Evolutionary conservation across 2,888 invertebrate genomes (phyloP), one percentile per base, ranked within the genome.

Genomic region (Aphidoletes aphidimyza): DNA sequence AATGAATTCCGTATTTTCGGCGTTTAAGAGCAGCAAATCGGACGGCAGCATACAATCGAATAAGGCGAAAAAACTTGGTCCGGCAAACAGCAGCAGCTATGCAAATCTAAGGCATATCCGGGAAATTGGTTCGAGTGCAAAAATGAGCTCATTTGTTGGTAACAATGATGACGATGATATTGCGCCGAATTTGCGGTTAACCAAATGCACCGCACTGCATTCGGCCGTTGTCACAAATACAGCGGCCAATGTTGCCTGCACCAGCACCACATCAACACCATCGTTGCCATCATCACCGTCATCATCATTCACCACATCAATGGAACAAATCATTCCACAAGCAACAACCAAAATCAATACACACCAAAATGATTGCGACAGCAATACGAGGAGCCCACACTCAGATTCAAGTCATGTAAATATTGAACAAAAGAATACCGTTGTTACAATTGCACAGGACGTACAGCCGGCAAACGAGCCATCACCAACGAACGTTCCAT

Each of bases 1-100:
- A 86, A 90, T 90, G 90, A 90, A 90, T 88, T 90, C 90, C 85
- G 90, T 90, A 86, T 90, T 90, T 86, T 90, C 90, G 86, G 90
- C 90, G 87, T 90, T 90, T 88, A 90, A 90, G 86, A 86, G 88
- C 78, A 89, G 89, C 87, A 90, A 90, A 87, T 86, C 86, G 84
- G 87, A 87, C 54, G 69, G 34, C 8, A 87, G 87, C 86, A 87
- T 81, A 37, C 81, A 81, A 81, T 81, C 37, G 26, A 81, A 81
- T 37, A 81, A 81, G 37, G 81, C 8, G 37, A 81, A 81, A 81
- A 81, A 81, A n/a, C 17, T 17, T 37, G 37, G 36, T n/a, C 22
- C 81, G 22, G 11, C 39, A 49, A 54, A 84, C 83, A 84, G 84
- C 59, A 85, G 85, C 59, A 89, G 90, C 84, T 90, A 90, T 87